Base-by-base conservation (phyloP, 2,113 vertebrate species). In the Mirounga angustirostris region DNA sequence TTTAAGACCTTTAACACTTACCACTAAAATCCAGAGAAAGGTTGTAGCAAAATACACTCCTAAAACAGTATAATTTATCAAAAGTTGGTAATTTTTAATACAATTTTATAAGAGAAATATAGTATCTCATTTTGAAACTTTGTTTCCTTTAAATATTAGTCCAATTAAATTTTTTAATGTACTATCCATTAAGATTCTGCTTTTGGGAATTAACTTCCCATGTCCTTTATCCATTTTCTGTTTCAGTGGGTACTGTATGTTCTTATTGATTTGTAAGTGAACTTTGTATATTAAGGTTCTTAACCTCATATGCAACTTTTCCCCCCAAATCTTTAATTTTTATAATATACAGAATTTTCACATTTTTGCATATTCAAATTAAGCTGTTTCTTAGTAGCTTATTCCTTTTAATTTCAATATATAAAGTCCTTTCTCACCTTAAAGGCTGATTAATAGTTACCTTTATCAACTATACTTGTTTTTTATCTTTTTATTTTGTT, bases 401-500 rank as follows among this genome's bases (percentile, higher is more conserved):
- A 21, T 93, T 91, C 16, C 78, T 63, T 71, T 95, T 95, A 78
- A 52, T 61, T 92, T 95, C 22, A 92, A 30, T 12, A 14, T 52
- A 36, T 36, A 36, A 85, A 79, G 52, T 85, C n/a, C 22, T 50
- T 89, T 84, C n/a, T 79, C 63, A 93, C 18, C 28, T 19, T 61
- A 5, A 84, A 50, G n/a, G 7, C 13, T 79, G 10, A 63, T 63
- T 84, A 58, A 46, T 89, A 78, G 2, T 91, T 78, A 69, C 28
- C 33, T 97, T 69, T 89, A 54, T 84, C 19, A 63, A 54, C 84
- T 74, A 19, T 71, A 26, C 56, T 69, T 52, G 18, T 43, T 56
- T 89, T 84, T 69, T 21, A 30, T 46, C 52, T 50, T 92, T 71
- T 92, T 28, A 81, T 26, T 52, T 82, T 79, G 7, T 56, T 83